These are phyloP conservation scores for Gymnodraco acuticeps DNA, from an alignment of 2,797 vertebrate genomes.

Conservation along the genomic window DNA sequence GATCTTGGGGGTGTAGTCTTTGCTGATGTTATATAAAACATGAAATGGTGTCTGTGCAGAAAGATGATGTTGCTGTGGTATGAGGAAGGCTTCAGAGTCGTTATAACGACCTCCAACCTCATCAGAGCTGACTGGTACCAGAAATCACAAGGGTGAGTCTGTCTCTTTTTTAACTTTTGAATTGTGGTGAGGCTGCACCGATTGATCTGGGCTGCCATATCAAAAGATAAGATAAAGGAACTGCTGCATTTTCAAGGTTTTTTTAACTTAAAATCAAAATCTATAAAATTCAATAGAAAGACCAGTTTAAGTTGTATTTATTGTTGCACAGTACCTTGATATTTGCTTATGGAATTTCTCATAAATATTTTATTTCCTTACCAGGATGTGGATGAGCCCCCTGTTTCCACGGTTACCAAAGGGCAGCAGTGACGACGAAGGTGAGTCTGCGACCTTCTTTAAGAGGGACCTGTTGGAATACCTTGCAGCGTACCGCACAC, in stretches of 20 bases:
- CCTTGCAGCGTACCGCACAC: slow-evolving; percentile 87
- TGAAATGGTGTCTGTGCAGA: slow-evolving; percentile 73
- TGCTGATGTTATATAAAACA: background rate
- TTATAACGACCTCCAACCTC: slow-evolving; percentile 96
- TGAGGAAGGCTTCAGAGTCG: slow-evolving; percentile 94
- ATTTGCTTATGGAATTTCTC: background rate
- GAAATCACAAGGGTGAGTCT: slow-evolving; percentile 95
- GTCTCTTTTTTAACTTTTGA: background rate
- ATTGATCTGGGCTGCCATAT: background rate
- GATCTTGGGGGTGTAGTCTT: background rate
- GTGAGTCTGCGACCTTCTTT: slow-evolving; percentile 94
- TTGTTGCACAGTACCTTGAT: background rate
- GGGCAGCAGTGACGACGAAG: slow-evolving; percentile 80
- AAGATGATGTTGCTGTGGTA: slow-evolving; percentile 98
- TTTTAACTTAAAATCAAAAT: too few species aligned
- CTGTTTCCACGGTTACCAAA: slow-evolving; percentile 89
- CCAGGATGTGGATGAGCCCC: slow-evolving; percentile 96
- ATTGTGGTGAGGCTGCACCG: background rate
- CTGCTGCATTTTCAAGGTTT: too few species aligned
- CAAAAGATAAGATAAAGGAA: background rate
- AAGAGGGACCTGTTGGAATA: slow-evolving; percentile 94
- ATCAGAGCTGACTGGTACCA: slow-evolving; percentile 97
- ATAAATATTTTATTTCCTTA: slow-evolving; percentile 14
- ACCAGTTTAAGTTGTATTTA: background rate
- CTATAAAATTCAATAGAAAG: background rate